Evolutionary conservation across 2,888 invertebrate species (phyloP).

Genomic region (Kuschelorhynchus macadamiae): DNA sequence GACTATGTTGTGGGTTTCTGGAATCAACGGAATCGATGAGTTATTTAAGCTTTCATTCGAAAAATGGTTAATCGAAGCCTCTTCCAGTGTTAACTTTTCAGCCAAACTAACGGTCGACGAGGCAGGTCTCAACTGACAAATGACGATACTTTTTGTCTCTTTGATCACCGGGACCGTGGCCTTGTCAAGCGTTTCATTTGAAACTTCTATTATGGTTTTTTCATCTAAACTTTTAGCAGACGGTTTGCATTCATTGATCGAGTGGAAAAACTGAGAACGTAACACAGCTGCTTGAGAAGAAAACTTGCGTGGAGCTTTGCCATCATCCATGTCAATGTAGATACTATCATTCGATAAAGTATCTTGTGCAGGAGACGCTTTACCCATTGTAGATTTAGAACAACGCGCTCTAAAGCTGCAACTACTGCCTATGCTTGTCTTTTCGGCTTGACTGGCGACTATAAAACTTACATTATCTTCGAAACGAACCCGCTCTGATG

Average conservation of each 20-base stretch:
- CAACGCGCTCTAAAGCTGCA: conserved; percentile 65
- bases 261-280: conserved; percentile 72
- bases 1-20: conserved; percentile 42
- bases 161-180: conserved; percentile 54
- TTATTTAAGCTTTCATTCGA: conserved; percentile 64
- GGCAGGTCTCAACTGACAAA: conserved; percentile 47
- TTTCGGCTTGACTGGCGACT: conserved; percentile 67
- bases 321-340: conserved; percentile 64
- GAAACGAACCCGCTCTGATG: conserved; percentile 76
- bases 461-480: conserved; percentile 77
- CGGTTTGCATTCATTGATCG: conserved; percentile 61
- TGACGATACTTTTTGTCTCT: conserved; percentile 47
- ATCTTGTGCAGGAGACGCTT: conserved; percentile 55
- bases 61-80: conserved; percentile 63
- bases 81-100: conserved; percentile 55
- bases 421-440: conserved; percentile 67
- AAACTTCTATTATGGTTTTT: conserved; percentile 65
- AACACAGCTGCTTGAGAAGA: conserved; percentile 70
- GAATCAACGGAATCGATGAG: conserved; percentile 54
- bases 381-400: conserved; percentile 54
- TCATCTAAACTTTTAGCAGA: conserved; percentile 63
- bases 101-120: conserved; percentile 42
- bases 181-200: conserved; percentile 64
- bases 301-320: conserved; percentile 65
- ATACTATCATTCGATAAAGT: conserved; percentile 66